phyloP scores from a whole-genome alignment of 2,113 vertebrate species.

The Gavialis gangeticus region DNA sequence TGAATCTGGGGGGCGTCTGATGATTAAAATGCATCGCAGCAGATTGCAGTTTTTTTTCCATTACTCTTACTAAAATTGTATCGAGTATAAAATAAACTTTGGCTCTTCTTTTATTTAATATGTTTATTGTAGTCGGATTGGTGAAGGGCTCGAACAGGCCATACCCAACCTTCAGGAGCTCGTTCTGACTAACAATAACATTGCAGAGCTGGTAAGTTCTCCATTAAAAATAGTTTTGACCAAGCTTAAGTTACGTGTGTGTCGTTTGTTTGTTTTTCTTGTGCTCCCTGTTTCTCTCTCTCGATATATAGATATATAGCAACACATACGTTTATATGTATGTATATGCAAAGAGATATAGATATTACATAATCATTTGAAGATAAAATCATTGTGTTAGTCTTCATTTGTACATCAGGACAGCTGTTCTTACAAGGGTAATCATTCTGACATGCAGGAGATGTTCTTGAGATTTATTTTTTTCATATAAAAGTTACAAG shows the following conservation, averaged over 20 bases:
- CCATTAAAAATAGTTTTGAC: not conserved
- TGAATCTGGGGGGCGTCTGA: not conserved
- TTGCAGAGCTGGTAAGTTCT: constrained; percentile 92
- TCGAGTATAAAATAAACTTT: not conserved
- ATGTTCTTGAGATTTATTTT: not conserved
- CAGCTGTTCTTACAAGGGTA: rapidly evolving
- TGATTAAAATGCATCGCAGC: not conserved
- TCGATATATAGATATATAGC: not conserved
- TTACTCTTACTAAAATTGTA: not conserved
- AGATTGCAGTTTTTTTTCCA: no score
- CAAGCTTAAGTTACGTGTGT: not conserved
- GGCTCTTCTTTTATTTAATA: rapidly evolving
- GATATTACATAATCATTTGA: no score
- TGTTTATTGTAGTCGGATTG: constrained; percentile 86
- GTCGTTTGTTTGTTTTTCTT: not conserved
- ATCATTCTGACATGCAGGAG: not conserved
- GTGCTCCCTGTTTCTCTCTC: not conserved
- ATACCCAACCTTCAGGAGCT: constrained; percentile 90
- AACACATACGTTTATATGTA: no score
- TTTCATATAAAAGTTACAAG: not conserved
- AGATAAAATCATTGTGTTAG: no score
- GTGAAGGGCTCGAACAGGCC: constrained; percentile 92
- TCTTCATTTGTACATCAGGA: not conserved
- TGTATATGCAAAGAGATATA: no score
- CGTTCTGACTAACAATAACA: constrained; percentile 96